Conservation (phyloP, 1,140 invertebrate genomes). For the Micrasema longulum region DNA sequence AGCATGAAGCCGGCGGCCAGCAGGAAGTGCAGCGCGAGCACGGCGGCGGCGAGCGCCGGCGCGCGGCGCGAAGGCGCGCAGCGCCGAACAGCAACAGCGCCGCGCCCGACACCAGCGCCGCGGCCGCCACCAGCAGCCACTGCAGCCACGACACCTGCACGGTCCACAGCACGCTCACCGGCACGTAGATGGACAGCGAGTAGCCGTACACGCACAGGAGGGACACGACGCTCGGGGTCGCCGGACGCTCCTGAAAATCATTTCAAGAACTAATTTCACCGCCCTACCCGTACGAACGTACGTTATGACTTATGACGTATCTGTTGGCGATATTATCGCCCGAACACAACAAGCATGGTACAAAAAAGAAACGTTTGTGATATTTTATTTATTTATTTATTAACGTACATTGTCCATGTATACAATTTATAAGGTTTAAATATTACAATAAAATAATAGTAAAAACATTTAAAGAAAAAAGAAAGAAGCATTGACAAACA, state of each 20-base stretch:
- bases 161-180: constrained; percentile 93
- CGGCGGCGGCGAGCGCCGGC: constrained; percentile 74
- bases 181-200: constrained; percentile 93
- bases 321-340: too few species aligned
- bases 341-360: too few species aligned
- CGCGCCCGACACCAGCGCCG: constrained; percentile 84
- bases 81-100: constrained; percentile 86
- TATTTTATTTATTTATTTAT: too few species aligned
- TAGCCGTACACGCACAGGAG: constrained; percentile 96
- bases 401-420: too few species aligned
- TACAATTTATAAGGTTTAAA: too few species aligned
- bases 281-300: too few species aligned
- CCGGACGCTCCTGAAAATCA: constrained; percentile 70
- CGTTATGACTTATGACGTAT: too few species aligned
- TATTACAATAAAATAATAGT: too few species aligned
- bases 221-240: constrained; percentile 78
- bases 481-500: too few species aligned
- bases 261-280: too few species aligned
- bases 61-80: constrained; percentile 77
- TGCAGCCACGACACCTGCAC: constrained; percentile 87
- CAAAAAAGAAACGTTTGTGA: too few species aligned
- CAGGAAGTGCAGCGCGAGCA: constrained; percentile 82
- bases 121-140: constrained; percentile 86
- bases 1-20: constrained; percentile 89
- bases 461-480: too few species aligned